Base-by-base conservation (phyloP, 2,113 vertebrate species). In the Lichenostomus cassidix region DNA sequence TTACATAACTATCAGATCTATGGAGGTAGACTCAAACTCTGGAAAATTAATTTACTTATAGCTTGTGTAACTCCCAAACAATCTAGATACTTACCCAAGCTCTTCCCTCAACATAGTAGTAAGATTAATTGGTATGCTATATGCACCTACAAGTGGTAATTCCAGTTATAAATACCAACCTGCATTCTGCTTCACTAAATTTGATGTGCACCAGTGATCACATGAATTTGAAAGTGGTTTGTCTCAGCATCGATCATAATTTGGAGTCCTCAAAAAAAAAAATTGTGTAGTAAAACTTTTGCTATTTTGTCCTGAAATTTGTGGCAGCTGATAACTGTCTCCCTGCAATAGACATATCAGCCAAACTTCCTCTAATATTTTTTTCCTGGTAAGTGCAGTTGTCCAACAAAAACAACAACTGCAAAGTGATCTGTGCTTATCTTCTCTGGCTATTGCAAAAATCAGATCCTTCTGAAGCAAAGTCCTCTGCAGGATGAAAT, bases 401-500 rank as follows among this genome's bases (percentile, higher is more conserved):
- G 68, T 81, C 86, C 90, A 92, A 33, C 3, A 12, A 77, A 64
- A 88, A 71, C 3, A 12, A 77, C 68, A 88, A 71, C 55, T 44
- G 50, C 52, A 64, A 94, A 95, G 31, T 42, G 60, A 96, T 90
- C 76, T 33, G 22, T 29, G 52, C 55, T 83, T 67, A 74, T 80
- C 75, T 47, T 74, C 33, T 62, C 64, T 29, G n/a, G 25, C 62
- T 90, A 68, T 21, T 68, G 68, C 64, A 92, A 78, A 90, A 75
- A 92, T 39, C 64, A 33, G 12, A 60, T 63, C 60, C 52, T 95
- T 78, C 79, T 60, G 68, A 89, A 93, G 89, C 47, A 47, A 69
- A 88, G 47, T 63, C 71, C 65, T 64, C 56, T 89, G 59, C 31
- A n/a, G 84, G 92, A 96, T 83, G 62, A 94, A 95, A 94, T 82